Conservation (phyloP, 2,797 vertebrate genomes). For the Acipenser transmontanus region DNA sequence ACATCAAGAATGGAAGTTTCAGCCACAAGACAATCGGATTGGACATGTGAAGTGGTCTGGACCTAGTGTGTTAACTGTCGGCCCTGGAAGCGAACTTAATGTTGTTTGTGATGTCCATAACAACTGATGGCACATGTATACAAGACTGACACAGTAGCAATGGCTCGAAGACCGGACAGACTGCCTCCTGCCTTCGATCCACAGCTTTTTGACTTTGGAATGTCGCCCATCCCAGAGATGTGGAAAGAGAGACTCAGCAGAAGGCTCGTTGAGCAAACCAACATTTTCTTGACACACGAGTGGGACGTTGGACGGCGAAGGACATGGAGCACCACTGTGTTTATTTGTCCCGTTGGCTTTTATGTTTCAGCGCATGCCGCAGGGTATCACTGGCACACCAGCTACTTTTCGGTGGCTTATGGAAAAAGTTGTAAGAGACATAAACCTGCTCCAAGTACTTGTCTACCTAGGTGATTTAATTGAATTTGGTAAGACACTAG, state of each 20-base stretch:
- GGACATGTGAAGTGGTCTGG: background rate
- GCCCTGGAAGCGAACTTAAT: background rate
- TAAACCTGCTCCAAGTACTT: background rate
- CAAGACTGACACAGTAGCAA: background rate
- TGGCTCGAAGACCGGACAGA: background rate
- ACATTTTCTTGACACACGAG: too few species aligned
- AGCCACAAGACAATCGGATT: background rate
- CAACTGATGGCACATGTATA: background rate
- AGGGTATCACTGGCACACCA: too few species aligned
- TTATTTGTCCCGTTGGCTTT: too few species aligned
- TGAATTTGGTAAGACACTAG: background rate
- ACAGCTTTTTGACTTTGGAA: constrained; percentile 9
- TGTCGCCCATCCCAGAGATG: background rate
- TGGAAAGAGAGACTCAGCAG: too few species aligned
- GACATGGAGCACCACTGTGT: too few species aligned
- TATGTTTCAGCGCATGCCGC: too few species aligned
- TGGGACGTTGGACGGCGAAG: too few species aligned
- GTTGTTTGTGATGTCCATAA: background rate
- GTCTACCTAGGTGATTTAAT: constrained; percentile 7
- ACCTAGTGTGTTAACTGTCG: background rate
- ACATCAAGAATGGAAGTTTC: too few species aligned
- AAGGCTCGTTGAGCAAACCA: too few species aligned
- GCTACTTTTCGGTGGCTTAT: too few species aligned
- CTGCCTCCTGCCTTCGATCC: background rate
- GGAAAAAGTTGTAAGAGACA: too few species aligned